phyloP scores from a whole-genome alignment of 2,888 invertebrate species.

The Melieria omissa region DNA sequence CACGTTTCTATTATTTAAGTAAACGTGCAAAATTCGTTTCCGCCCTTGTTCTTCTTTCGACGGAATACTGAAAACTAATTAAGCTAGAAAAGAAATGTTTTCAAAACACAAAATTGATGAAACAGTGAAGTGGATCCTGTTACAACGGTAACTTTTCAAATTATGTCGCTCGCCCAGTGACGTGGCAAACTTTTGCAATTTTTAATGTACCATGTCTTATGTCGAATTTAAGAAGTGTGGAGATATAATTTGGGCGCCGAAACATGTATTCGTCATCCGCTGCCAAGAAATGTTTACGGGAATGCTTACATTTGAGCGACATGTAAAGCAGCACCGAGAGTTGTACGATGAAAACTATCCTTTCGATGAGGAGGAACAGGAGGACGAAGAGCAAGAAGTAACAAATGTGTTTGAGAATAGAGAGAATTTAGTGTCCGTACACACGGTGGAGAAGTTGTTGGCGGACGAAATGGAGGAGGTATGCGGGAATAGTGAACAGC shows the following conservation, averaged over 20 bases:
- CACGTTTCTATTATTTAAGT: no score
- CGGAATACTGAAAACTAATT: no score
- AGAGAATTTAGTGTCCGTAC: constrained; percentile 40
- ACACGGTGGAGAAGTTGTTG: constrained; percentile 51
- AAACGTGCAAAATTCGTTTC: no score
- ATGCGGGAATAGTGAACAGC: not conserved
- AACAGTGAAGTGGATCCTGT: no score
- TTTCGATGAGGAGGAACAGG: constrained; percentile 4
- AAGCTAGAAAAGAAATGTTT: no score
- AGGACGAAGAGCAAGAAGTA: not conserved
- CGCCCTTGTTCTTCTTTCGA: no score
- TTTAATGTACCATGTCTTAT: no score
- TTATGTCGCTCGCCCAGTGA: no score
- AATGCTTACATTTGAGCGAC: constrained; percentile 48
- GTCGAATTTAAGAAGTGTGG: constrained; percentile 53
- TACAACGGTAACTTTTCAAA: no score
- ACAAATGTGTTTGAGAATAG: no score
- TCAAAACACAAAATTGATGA: no score
- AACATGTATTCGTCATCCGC: constrained; percentile 46
- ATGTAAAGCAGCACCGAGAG: constrained; percentile 25
- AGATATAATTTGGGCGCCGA: constrained; percentile 50
- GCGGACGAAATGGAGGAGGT: not conserved
- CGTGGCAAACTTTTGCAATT: no score
- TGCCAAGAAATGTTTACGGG: constrained; percentile 46
- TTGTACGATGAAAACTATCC: constrained; percentile 41